phyloP scores from a whole-genome alignment of 2,113 vertebrate genomes.

The Corapipo altera region DNA sequence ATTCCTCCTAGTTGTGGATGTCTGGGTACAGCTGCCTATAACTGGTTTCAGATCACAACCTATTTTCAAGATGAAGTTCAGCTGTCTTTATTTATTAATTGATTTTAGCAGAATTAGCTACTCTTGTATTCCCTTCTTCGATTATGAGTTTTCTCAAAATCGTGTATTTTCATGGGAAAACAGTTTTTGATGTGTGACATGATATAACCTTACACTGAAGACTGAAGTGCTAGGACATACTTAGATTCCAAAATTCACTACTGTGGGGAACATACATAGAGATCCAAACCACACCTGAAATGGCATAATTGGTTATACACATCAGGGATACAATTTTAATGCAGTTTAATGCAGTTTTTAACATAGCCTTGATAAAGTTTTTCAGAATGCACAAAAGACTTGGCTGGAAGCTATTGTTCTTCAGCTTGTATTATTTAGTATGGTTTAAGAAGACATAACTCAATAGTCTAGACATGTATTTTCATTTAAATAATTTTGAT shows the following conservation, averaged over 20 bases:
- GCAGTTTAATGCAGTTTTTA: background rate
- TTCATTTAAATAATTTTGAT: constrained; percentile 54
- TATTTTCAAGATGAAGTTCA: background rate
- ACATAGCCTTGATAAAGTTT: background rate
- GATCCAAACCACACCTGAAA: background rate
- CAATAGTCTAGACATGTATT: constrained; percentile 21
- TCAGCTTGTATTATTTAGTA: background rate
- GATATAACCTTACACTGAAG: background rate
- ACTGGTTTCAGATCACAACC: background rate
- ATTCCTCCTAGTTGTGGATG: fast-evolving
- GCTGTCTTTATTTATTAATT: background rate
- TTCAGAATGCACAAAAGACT: constrained; percentile 1
- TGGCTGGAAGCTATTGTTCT: background rate
- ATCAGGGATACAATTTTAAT: background rate
- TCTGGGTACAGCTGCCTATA: background rate
- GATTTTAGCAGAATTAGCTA: background rate
- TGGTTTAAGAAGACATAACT: constrained; percentile 18
- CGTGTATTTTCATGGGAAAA: background rate
- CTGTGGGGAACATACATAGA: background rate
- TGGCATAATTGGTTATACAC: background rate
- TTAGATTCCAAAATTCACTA: background rate
- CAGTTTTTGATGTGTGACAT: background rate
- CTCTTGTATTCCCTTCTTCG: background rate
- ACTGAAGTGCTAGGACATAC: background rate
- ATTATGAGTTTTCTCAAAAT: background rate